Evolutionary conservation across 1,140 invertebrate genomes (phyloP), one percentile per base, ranked within the genome.

Genomic region (Drosophila mayri): DNA sequence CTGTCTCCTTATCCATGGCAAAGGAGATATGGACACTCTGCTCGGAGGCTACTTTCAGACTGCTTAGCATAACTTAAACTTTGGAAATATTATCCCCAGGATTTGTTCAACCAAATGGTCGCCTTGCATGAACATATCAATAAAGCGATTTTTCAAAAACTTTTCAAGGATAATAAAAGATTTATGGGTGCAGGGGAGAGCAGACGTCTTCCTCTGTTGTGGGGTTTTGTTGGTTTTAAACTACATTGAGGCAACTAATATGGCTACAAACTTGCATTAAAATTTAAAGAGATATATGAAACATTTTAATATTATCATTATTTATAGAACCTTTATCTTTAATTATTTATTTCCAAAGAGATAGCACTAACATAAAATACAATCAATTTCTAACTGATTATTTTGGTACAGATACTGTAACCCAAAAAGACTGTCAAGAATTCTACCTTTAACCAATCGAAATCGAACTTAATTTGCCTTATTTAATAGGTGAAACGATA

Each of bases 1-100:
- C 67, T 30, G 32, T 7, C 40, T 22, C 16, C 35, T 28, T 32
- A 41, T 0, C 30, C 32, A 22, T 1, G 25, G 9, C 30, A 44
- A 44, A 16, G n/a, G 28, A n/a, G 11, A 46, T n/a, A 38, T 12
- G 44, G 37, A 35, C 43, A 20, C 66, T 28, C 16, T 12, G 25
- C 44, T 28, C 16, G 20, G 18, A 37, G 52, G 41, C 73, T 65
- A 66, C 61, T 66, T 57, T 50, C 44, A 38, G 52, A 46, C 32
- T 32, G 73, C 72, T 76, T 76, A 66, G 52, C 62, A 76, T 76
- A 76, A 76, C 52, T 66, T 30, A 58, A 65, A 76, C 52, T 76
- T 76, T 57, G 40, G 52, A 76, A 65, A 75, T 58, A 59, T 66
- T 66, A 76, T 76, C 72, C 61, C 61, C 10, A 7, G 66, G 54